These are phyloP conservation scores for Tromatobia lineatoria DNA, from an alignment of 2,888 invertebrate genomes.

Conservation along the genomic window DNA sequence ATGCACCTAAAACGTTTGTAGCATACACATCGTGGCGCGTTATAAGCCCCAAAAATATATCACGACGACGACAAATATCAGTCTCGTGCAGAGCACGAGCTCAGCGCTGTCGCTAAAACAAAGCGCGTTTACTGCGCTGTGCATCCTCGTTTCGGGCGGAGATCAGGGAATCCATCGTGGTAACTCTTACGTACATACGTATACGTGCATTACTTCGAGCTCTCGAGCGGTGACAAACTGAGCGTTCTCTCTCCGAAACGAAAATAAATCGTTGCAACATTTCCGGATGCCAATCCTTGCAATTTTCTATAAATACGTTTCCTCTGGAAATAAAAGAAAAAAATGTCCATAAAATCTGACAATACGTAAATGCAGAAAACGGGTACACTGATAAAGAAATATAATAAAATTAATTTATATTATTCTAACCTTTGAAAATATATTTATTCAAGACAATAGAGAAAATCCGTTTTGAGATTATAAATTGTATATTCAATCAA, in stretches of 20 bases:
- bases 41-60: constrained; percentile 57
- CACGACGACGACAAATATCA: constrained; percentile 59
- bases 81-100: constrained; percentile 39
- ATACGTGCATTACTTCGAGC: constrained; percentile 32
- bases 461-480: no score
- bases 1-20: constrained; percentile 41
- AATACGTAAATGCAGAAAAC: no score
- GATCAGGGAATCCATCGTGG: constrained; percentile 54
- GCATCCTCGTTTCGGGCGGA: constrained; percentile 35
- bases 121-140: constrained; percentile 31
- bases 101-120: constrained; percentile 9
- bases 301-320: neutral
- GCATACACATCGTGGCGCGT: constrained; percentile 24
- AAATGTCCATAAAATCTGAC: no score
- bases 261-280: constrained; percentile 26
- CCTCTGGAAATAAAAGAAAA: neutral
- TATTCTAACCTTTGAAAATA: no score
- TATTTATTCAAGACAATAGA: no score
- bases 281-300: constrained; percentile 16
- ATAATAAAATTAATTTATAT: no score
- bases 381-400: no score
- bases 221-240: constrained; percentile 21
- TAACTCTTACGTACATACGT: neutral
- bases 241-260: constrained; percentile 51
- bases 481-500: no score